Conservation (phyloP, 2,113 vertebrate species). For the Spea bombifrons region DNA sequence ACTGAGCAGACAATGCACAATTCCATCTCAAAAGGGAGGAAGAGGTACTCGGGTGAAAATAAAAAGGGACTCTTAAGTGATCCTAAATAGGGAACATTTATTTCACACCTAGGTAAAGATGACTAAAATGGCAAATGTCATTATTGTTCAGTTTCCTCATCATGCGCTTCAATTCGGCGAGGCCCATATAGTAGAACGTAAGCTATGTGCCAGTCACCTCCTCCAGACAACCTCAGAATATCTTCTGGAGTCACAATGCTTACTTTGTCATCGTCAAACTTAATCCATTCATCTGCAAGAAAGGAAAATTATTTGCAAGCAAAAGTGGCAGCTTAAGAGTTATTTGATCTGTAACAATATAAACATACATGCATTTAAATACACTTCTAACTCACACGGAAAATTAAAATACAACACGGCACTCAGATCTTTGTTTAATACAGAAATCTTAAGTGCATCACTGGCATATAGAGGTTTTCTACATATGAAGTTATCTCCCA, state of each 20-base stretch:
- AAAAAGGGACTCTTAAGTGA: slow-evolving; percentile 38
- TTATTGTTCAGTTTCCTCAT: slow-evolving; percentile 74
- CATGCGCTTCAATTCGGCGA: slow-evolving; percentile 81
- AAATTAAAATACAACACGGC: not conserved
- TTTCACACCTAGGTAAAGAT: slow-evolving; percentile 81
- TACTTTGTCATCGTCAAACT: slow-evolving; percentile 98
- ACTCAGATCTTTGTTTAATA: too few species aligned
- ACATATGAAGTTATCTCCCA: too few species aligned
- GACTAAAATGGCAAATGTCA: slow-evolving; percentile 74
- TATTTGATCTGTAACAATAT: too few species aligned
- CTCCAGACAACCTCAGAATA: slow-evolving; percentile 91
- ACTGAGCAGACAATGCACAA: slow-evolving; percentile 54
- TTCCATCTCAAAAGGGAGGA: slow-evolving; percentile 52
- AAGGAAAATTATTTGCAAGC: not conserved
- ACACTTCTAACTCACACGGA: not conserved
- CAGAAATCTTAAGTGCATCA: too few species aligned
- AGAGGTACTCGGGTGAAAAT: not conserved
- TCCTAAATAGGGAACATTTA: slow-evolving; percentile 79
- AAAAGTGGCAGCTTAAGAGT: too few species aligned
- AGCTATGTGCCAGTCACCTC: slow-evolving; percentile 98
- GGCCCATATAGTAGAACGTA: slow-evolving; percentile 96
- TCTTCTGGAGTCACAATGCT: slow-evolving; percentile 95
- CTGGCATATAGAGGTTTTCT: too few species aligned
- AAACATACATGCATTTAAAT: not conserved
- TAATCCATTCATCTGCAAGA: slow-evolving; percentile 92